Base-by-base conservation (phyloP, 2,888 invertebrate genomes). In the Caenorhabditis angaria region DNA sequence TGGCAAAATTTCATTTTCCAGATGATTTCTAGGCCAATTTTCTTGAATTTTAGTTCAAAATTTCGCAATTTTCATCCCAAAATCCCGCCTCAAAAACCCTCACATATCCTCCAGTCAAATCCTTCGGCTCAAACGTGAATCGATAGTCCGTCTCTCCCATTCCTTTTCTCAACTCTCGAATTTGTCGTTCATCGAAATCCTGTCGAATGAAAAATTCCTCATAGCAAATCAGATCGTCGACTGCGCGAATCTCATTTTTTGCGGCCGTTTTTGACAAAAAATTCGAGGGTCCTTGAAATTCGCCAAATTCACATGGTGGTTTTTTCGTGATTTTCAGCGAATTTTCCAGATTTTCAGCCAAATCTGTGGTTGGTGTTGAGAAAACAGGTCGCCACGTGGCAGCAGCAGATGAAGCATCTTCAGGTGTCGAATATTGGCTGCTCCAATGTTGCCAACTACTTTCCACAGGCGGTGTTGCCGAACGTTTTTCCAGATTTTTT, bases 91-190 rank as follows among this genome's bases (percentile, higher is more conserved):
- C n/a, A n/a, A n/a, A n/a, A n/a, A n/a, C n/a, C n/a, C 50, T 24
- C 22, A 50, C 50, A 54, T 57, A 60, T 14, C 57, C 32, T 22
- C 57, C 63, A 5, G 55, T 61, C 50, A 72, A 72, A 1, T 20
- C 8, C 27, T 62, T 57, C 8, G 59, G 4, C 0, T 41, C 48
- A 50, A 66, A 70, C 20, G 58, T 28, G 35, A 47, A 70, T 1
- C 5, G 28, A 32, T 28, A 66, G 1, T 70, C 70, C 0, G 48
- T 0, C 1, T 2, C 4, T 14, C 20, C 18, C 5, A 59, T 4
- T 1, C 1, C 2, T 28, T 56, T 56, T 18, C 54, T 28, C 5
- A 12, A 20, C 2, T 5, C n/a, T n/a, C n/a, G n/a, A n/a, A n/a
- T n/a, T n/a, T n/a, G n/a, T n/a, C 4, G 3, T 20, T 2, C 6